These are phyloP conservation scores for Danio rerio DNA, from an alignment of 2,113 vertebrate genomes.

Conservation along the genomic window DNA sequence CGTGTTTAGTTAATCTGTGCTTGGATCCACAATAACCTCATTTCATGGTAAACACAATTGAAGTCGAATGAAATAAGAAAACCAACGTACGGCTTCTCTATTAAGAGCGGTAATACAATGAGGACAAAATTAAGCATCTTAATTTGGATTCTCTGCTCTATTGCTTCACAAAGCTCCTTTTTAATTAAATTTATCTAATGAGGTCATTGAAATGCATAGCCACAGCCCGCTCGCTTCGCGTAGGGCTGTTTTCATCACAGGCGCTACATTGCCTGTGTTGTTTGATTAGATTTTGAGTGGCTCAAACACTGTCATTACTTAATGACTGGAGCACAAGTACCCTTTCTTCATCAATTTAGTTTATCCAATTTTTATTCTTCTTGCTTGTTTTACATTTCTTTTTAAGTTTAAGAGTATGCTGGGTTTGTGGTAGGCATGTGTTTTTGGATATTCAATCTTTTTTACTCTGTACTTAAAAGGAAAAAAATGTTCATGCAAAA, in stretches of 20 bases:
- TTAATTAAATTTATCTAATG: slow-evolving; percentile 62
- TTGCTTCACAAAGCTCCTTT: slow-evolving; percentile 56
- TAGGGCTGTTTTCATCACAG: slow-evolving; percentile 28
- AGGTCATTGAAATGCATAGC: slow-evolving; percentile 53
- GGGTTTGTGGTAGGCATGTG: background rate
- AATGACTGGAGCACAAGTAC: slow-evolving; percentile 22
- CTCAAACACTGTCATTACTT: slow-evolving; percentile 45
- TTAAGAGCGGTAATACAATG: slow-evolving; percentile 51
- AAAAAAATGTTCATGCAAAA: background rate
- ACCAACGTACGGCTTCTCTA: slow-evolving; percentile 38
- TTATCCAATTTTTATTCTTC: slow-evolving; percentile 35
- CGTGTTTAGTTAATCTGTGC: background rate
- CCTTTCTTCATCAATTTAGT: slow-evolving; percentile 42
- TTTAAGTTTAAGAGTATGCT: slow-evolving; percentile 30
- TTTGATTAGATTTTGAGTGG: slow-evolving; percentile 48
- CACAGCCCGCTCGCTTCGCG: slow-evolving; percentile 7
- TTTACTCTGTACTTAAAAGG: slow-evolving; percentile 1
- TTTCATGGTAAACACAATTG: background rate
- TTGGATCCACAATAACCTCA: background rate
- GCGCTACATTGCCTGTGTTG: slow-evolving; percentile 7
- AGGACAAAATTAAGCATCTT: slow-evolving; percentile 58
- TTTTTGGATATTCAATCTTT: background rate
- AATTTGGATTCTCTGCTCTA: slow-evolving; percentile 59
- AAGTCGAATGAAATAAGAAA: background rate
- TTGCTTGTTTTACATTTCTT: background rate